Base-by-base conservation (phyloP, 1,140 invertebrate genomes). In the Drosophila hydei region DNA sequence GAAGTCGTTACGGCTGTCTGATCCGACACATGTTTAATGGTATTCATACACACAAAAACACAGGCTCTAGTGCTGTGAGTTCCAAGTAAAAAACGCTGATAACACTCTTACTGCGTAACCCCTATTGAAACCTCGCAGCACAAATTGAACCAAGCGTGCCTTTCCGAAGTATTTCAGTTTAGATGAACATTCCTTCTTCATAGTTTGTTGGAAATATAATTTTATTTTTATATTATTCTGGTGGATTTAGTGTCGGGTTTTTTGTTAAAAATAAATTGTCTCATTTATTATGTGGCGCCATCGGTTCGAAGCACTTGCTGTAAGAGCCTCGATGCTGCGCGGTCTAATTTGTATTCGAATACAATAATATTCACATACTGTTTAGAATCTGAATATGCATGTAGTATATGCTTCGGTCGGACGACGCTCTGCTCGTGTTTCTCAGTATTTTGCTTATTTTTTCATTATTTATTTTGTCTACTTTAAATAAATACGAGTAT, bases 401-500 rank as follows among this genome's bases (percentile, higher is more conserved):
- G 30, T 84, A 84, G 70, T 70, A 40, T 79, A 48, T 70, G 55
- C 56, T 69, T 75, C 42, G 52, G 60, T 65, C 69, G 73, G 74
- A 74, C 72, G 73, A 68, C 64, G 64, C 60, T 64, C 68, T 72
- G 81, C 77, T 75, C 77, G 71, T 81, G 83, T 88, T 88, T 77
- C 50, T 68, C 63, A 65, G 63, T 36, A 59, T 77, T 65, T 85
- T 74, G 64, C 62, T 56, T 70, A 84, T 47, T 62, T 71, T 36
- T 33, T 52, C 43, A 43, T 63, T 71, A 78, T 87, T 87, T 87
- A 75, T 88, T 83, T 83, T 80, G 71, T 80, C 81, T 80, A 87
- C 81, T 80, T 85, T 87, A 81, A 87, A 87, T 87, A 85, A 85
- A 85, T 45, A 21, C 43, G 43, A 45, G n/a, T 79, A 85, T 79